Evolutionary conservation across 1,140 invertebrate species (phyloP), one percentile per base, ranked within the genome.

Genomic region (Drosophila seguyi): DNA sequence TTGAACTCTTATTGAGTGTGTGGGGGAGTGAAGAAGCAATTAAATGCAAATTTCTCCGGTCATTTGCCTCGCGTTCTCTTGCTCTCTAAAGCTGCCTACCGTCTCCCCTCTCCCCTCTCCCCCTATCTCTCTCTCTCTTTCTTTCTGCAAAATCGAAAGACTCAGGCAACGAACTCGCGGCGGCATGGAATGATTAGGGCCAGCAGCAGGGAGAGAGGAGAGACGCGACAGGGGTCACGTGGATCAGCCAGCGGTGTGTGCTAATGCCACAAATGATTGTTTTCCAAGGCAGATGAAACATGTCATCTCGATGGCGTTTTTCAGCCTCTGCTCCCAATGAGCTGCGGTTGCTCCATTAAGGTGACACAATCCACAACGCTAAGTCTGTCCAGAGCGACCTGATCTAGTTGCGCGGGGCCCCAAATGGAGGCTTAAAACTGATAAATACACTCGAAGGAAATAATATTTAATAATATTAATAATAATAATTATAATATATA

Each of bases 91-190:
- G 31, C 52, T 41, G 5, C 6, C 11, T n/a, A 11, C 20, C n/a
- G 10, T 11, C 20, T 44, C 39, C 5, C 1, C 7, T 13, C 3
- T 5, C 20, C 6, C 25, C 25, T 25, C 25, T 4, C 25, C 25
- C 25, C 4, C 25, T 4, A 2, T 10, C 11, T n/a, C 20, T 2
- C 20, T 20, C 13, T 11, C n/a, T 44, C 39, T 6, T 1, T 14
- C 7, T 13, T 1, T 3, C 20, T 45, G 18, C 52, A 44, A 44
- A 55, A 61, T 48, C 56, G 38, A 88, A 74, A 71, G 80, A 87
- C 84, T 87, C 50, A 77, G 76, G 75, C 74, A 71, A 82, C 82
- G 67, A 87, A 86, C 83, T 86, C 45, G 61, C 16, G 16, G 7
- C 44, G 44, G 44, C 29, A 8, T 8, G 29, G 29, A 29, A 29